Conservation (phyloP, 2,888 invertebrate species). For the Pyrochroa serraticornis region DNA sequence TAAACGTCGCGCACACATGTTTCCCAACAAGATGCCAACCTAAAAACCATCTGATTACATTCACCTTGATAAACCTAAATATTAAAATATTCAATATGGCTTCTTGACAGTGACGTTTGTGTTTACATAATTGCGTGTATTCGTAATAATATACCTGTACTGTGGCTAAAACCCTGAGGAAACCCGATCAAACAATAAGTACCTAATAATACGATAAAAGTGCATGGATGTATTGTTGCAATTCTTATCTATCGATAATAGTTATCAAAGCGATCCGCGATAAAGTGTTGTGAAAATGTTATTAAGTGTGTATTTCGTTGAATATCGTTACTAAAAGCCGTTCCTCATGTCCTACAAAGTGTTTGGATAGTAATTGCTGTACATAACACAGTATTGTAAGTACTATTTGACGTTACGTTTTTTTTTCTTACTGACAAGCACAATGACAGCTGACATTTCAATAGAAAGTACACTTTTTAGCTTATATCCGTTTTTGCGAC, state of each 20-base stretch:
- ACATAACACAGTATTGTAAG: constrained; percentile 55
- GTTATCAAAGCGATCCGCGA: constrained; percentile 35
- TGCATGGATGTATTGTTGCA: constrained; percentile 26
- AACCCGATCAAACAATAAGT: constrained; percentile 25
- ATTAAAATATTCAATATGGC: constrained; percentile 52
- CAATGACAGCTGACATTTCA: constrained; percentile 51
- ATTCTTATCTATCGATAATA: constrained; percentile 27
- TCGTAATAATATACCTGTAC: constrained; percentile 34
- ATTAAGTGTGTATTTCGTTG: constrained; percentile 29
- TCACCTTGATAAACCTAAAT: constrained; percentile 21
- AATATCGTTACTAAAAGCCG: constrained; percentile 18
- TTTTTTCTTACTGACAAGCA: constrained; percentile 14
- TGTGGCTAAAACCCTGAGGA: constrained; percentile 23
- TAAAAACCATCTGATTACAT: constrained; percentile 28
- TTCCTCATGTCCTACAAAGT: constrained; percentile 42
- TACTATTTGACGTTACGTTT: constrained; percentile 35
- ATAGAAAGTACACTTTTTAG: constrained; percentile 52
- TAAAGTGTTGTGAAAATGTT: constrained; percentile 45
- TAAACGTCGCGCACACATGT: background rate
- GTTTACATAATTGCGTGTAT: constrained; percentile 57
- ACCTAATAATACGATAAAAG: constrained; percentile 25
- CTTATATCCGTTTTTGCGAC: constrained; percentile 56
- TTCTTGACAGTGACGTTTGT: constrained; percentile 56
- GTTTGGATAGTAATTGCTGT: constrained; percentile 51
- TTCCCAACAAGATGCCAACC: constrained; percentile 17